phyloP scores from a whole-genome alignment of 2,888 invertebrate species.

The Acanthosepion pharaonis region DNA sequence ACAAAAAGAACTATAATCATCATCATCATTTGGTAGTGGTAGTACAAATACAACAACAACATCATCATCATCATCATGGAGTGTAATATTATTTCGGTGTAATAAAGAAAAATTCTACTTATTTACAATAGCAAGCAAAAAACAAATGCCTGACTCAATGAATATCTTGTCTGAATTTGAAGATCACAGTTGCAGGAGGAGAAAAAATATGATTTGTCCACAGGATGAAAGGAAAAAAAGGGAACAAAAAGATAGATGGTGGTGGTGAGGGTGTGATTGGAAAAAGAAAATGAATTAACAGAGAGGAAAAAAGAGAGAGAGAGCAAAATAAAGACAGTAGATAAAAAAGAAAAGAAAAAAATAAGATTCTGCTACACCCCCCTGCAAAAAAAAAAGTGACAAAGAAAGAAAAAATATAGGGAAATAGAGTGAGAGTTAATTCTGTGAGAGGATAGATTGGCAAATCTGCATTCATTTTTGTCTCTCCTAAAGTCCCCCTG shows the following conservation, averaged over 20 bases:
- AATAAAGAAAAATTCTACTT: neutral
- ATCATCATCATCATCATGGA: no score
- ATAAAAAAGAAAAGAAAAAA: neutral
- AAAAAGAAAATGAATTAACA: neutral
- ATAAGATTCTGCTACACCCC: neutral
- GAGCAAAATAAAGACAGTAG: neutral
- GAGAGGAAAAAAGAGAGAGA: neutral
- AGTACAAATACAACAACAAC: no score
- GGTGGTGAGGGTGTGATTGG: neutral
- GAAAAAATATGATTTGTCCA: neutral
- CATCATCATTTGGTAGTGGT: no score
- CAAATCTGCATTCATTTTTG: neutral
- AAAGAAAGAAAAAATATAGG: neutral
- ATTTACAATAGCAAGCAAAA: neutral
- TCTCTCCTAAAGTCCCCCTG: neutral
- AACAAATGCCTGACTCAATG: neutral
- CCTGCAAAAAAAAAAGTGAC: no score
- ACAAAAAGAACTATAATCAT: no score
- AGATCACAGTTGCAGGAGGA: neutral
- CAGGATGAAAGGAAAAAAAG: neutral
- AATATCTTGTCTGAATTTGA: neutral
- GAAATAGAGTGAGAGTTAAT: neutral
- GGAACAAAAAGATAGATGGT: neutral
- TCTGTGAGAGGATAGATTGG: neutral
- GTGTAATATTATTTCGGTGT: neutral